Conservation (phyloP, 2,797 vertebrate genomes). For the Sparidentex hasta region DNA sequence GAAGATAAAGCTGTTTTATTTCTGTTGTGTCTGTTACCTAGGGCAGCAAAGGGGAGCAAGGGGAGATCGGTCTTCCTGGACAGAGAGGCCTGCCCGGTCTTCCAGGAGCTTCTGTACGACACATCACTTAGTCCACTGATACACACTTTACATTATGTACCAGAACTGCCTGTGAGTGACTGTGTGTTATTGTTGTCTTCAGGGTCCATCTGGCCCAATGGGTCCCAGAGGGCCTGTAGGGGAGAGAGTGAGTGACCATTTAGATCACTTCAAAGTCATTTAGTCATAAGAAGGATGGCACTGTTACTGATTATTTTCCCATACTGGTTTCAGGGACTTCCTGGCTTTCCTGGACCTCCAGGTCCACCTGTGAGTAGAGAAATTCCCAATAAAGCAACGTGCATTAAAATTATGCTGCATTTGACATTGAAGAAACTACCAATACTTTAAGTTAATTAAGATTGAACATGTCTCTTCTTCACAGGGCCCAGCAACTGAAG, state of each 20-base stretch:
- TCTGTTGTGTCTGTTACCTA: constrained; percentile 73
- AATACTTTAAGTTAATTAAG: background rate
- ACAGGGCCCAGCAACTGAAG: constrained; percentile 83
- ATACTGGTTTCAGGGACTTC: constrained; percentile 81
- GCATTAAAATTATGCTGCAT: background rate
- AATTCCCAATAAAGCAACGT: background rate
- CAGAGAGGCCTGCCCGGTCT: constrained; percentile 83
- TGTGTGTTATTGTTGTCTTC: constrained; percentile 41
- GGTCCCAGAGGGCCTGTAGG: constrained; percentile 86
- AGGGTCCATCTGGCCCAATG: constrained; percentile 85
- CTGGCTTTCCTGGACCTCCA: constrained; percentile 85
- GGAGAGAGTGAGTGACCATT: constrained; percentile 84
- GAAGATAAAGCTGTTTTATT: constrained; percentile 69
- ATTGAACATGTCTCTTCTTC: constrained; percentile 34
- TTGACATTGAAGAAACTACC: background rate
- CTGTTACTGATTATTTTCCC: background rate
- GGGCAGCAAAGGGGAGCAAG: constrained; percentile 85
- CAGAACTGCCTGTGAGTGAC: constrained; percentile 28
- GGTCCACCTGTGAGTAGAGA: constrained; percentile 84
- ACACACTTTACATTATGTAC: constrained; percentile 20
- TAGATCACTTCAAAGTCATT: background rate
- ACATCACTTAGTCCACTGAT: constrained; percentile 16
- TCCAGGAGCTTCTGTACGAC: constrained; percentile 79
- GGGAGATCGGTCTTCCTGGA: constrained; percentile 85
- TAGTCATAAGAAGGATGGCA: background rate